Percentiles rank a stretch among this genome's conserved stretches.
Evolutionary conservation across 2,113 vertebrate species (phyloP).

Genomic region (Hepsetus odoe): DNA sequence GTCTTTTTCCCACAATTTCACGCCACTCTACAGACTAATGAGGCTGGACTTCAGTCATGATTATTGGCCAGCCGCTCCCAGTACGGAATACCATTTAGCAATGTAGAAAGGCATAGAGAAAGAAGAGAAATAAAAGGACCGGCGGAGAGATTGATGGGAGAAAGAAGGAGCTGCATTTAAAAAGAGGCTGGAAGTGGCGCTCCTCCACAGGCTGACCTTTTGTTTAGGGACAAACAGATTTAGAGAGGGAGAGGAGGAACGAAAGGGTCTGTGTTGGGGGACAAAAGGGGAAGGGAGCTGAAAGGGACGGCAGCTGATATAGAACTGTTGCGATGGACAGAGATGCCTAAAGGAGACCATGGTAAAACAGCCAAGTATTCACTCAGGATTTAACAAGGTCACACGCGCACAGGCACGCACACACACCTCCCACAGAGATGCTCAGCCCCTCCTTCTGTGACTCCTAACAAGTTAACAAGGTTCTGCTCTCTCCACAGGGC

Average conservation of each 20-base stretch:
- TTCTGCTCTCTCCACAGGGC: constrained; percentile 59
- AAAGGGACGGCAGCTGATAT: constrained; percentile 55
- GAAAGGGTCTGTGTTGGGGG: constrained; percentile 37
- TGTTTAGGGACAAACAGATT: constrained; percentile 59
- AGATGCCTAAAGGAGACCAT: constrained; percentile 45
- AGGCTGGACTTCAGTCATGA: constrained; percentile 39
- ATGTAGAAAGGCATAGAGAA: constrained; percentile 8
- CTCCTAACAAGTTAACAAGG: constrained; percentile 44
- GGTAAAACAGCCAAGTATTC: constrained; percentile 50
- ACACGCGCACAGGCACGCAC: constrained; percentile 39
- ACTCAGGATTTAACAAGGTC: constrained; percentile 39
- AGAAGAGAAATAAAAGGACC: constrained; percentile 11
- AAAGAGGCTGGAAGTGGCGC: constrained; percentile 49
- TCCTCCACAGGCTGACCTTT: constrained; percentile 52
- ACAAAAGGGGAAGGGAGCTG: constrained; percentile 51
- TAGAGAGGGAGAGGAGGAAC: constrained; percentile 37
- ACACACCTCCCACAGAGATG: constrained; percentile 52
- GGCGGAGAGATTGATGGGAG: constrained; percentile 38
- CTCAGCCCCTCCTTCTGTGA: constrained; percentile 20
- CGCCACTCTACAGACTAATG: constrained; percentile 45
- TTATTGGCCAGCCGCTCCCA: background rate
- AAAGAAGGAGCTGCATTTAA: constrained; percentile 47
- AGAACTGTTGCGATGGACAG: constrained; percentile 37
- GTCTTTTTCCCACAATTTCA: constrained; percentile 43
- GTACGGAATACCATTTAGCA: constrained; percentile 12